A percentile compares a stretch with the other conserved stretches of the same genome.
These are phyloP conservation scores for Planococcus citri DNA, from an alignment of 1,140 invertebrate genomes.

Conservation along the genomic window DNA sequence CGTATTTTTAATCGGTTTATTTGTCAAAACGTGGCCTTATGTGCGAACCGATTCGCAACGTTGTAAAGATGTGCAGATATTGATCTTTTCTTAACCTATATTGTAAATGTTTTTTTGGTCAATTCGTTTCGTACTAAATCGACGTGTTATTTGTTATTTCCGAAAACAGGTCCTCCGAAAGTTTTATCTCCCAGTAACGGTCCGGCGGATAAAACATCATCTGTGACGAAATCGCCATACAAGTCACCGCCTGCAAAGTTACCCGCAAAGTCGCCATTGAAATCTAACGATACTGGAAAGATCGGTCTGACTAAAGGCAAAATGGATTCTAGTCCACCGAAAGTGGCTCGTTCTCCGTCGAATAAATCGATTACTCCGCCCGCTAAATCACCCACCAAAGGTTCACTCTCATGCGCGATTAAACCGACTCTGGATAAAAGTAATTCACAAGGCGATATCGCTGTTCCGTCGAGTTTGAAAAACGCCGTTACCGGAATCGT, in stretches of 20 bases:
- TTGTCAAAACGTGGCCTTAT: neutral
- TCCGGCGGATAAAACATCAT: neutral
- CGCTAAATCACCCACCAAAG: neutral
- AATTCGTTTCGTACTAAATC: too few relatives aligned
- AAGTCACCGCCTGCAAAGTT: neutral
- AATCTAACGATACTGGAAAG: neutral
- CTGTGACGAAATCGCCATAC: neutral
- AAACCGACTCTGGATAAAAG: neutral
- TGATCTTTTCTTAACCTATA: too few relatives aligned
- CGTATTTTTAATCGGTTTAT: neutral
- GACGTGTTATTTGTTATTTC: too few relatives aligned
- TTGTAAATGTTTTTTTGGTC: too few relatives aligned
- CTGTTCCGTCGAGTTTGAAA: neutral
- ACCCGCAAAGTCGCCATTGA: neutral
- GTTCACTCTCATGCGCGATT: neutral
- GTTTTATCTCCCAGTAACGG: conserved; percentile 3
- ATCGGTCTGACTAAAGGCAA: neutral
- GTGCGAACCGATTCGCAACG: too few relatives aligned
- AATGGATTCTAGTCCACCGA: conserved; percentile 15
- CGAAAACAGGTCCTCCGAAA: neutral
- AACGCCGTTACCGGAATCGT: neutral
- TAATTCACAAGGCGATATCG: conserved; percentile 11
- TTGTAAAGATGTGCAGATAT: too few relatives aligned
- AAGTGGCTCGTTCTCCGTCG: neutral
- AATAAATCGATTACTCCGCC: neutral